Base-by-base conservation (phyloP, 2,888 invertebrate species). In the Microctonus aethiopoides region DNA sequence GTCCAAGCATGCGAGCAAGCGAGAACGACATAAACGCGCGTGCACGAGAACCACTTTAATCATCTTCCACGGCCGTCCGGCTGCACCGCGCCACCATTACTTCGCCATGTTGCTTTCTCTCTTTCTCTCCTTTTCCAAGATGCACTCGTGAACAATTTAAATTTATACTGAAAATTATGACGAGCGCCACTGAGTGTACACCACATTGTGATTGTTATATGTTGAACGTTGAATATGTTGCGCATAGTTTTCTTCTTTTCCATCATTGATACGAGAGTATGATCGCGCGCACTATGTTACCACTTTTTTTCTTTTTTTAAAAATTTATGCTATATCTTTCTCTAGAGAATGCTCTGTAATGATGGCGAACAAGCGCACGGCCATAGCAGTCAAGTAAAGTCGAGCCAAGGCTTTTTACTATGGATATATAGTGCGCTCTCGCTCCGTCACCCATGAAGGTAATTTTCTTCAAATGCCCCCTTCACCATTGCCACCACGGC, bases 111-210 rank as follows among this genome's bases (percentile, higher is more conserved):
- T 67, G 34, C 64, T 56, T 64, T 56, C 63, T 34, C 59, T 62
- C 29, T 22, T 34, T 66, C n/a, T 26, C 46, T 63, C 34, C n/a
- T 36, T 29, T 34, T 32, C n/a, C 16, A 32, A 22, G 22, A 39
- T 60, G 24, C 22, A n/a, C 36, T 46, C 16, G 36, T 59, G 69
- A 69, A 34, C 57, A 66, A 79, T 80, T 77, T 79, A 78, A 80
- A 80, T 80, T 80, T 75, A 72, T 74, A 69, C 75, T 74, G 73
- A 78, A 80, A 80, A 80, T 80, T 78, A 80, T 77, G 76, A 76
- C 77, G 74, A 75, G 74, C 52, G 67, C 67, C 51, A 29, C 57
- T n/a, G 29, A 29, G 29, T 57, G 29, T 57, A 57, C 34, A 57
- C 29, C 57, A 57, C n/a, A 57, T 57, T 57, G 29, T 34, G 57